Percentiles rank a stretch among this genome's conserved stretches.
These are phyloP conservation scores for Cryptoleucopteryx plumbea DNA, from an alignment of 2,113 vertebrate genomes.

Conservation along the genomic window DNA sequence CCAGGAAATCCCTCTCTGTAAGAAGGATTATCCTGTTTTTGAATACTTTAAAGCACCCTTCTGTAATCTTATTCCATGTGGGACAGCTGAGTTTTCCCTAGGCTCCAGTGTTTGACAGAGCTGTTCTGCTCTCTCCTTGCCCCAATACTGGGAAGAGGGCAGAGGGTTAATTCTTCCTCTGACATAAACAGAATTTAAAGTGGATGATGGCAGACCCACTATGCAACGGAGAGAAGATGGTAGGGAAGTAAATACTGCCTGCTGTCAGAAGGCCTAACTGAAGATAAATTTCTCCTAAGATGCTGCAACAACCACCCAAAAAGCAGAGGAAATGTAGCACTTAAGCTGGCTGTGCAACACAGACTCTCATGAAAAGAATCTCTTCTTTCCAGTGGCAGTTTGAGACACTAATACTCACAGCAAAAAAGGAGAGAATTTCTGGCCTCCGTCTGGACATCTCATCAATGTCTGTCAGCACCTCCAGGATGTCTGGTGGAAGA, in stretches of 20 bases:
- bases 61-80: background rate
- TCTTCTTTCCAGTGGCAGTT: background rate
- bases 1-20: background rate
- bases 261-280: background rate
- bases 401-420: constrained; percentile 74
- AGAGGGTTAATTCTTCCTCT: background rate
- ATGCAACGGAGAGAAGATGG: background rate
- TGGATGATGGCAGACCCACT: background rate
- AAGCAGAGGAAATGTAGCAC: background rate
- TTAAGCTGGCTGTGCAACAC: background rate
- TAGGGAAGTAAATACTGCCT: background rate
- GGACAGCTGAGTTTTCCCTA: background rate
- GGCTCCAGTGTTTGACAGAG: background rate
- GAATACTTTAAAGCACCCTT: background rate
- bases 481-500: constrained; percentile 83
- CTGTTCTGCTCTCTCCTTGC: background rate
- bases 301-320: background rate
- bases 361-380: background rate
- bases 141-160: background rate
- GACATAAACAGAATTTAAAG: background rate
- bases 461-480: constrained; percentile 93
- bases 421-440: constrained; percentile 94
- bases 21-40: background rate
- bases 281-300: background rate
- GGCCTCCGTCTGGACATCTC: constrained; percentile 95